Evolutionary conservation across 1,140 invertebrate species (phyloP).

Genomic region (Doryteuthis pealeii): DNA sequence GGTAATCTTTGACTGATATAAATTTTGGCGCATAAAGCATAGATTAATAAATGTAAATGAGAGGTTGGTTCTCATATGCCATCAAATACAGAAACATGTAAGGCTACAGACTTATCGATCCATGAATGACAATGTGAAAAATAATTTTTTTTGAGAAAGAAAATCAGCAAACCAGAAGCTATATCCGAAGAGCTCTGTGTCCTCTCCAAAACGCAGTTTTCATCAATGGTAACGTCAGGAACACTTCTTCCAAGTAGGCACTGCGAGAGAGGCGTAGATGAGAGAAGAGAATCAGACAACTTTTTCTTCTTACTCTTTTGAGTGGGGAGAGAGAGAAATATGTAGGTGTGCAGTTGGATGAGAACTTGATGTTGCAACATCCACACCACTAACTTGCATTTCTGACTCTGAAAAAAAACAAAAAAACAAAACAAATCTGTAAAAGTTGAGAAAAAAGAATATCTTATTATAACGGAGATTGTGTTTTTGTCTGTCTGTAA

Average conservation of each 20-base stretch:
- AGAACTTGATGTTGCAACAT: conserved; percentile 84
- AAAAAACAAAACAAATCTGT: not conserved
- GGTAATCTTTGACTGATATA: too few relatives aligned
- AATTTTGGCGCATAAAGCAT: too few relatives aligned
- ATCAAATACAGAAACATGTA: too few relatives aligned
- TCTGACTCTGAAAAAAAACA: conserved; percentile 54
- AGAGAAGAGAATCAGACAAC: conserved; percentile 18
- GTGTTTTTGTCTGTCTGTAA: too few relatives aligned
- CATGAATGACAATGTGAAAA: too few relatives aligned
- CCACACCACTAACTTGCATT: conserved; percentile 87
- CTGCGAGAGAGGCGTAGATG: conserved; percentile 8
- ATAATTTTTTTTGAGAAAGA: too few relatives aligned
- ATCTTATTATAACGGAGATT: too few relatives aligned
- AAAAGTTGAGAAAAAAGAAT: too few relatives aligned
- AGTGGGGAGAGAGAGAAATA: conserved; percentile 73
- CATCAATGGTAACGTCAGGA: not conserved
- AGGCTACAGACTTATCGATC: too few relatives aligned
- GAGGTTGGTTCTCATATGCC: too few relatives aligned
- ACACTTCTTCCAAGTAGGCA: not conserved
- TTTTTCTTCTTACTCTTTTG: conserved; percentile 20
- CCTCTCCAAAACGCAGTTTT: conserved; percentile 13
- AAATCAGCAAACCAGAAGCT: conserved; percentile 34
- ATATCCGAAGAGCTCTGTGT: conserved; percentile 48
- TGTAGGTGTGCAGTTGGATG: conserved; percentile 89
- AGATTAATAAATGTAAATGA: too few relatives aligned